phyloP scores from a whole-genome alignment of 2,888 invertebrate species.

The Drosophila affinis region DNA sequence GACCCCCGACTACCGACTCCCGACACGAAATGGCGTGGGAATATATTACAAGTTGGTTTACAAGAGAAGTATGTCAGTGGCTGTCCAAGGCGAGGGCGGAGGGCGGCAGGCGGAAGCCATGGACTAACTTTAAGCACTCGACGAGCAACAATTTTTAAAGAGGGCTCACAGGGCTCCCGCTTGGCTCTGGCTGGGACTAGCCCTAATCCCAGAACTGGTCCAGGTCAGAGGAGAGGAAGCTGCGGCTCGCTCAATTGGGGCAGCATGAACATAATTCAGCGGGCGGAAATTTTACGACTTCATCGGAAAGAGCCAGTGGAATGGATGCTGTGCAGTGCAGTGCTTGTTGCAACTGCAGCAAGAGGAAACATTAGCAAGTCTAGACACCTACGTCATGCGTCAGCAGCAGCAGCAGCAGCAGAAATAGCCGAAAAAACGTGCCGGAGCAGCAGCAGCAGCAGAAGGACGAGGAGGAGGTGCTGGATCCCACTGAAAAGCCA shows the following conservation, averaged over 20 bases:
- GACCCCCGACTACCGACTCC: slow-evolving; percentile 10
- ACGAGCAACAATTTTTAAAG: slow-evolving; percentile 27
- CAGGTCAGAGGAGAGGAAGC: slow-evolving; percentile 5
- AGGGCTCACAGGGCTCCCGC: slow-evolving; percentile 41
- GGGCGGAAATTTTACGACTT: slow-evolving; percentile 63
- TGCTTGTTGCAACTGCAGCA: slow-evolving; percentile 48
- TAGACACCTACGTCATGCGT: slow-evolving; percentile 82
- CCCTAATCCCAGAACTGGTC: slow-evolving; percentile 23
- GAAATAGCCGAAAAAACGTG: slow-evolving; percentile 57
- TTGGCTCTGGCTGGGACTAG: neutral
- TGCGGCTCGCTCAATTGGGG: slow-evolving; percentile 51
- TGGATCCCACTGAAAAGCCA: slow-evolving; percentile 31
- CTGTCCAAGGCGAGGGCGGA: slow-evolving; percentile 33
- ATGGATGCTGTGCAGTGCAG: slow-evolving; percentile 12
- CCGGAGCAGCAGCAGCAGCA: slow-evolving; percentile 50
- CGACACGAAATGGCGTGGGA: slow-evolving; percentile 65
- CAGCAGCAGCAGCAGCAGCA: slow-evolving; percentile 50
- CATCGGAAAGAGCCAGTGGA: slow-evolving; percentile 54
- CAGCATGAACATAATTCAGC: slow-evolving; percentile 67
- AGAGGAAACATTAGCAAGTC: slow-evolving; percentile 81
- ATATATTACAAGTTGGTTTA: slow-evolving; percentile 77
- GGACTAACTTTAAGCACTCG: slow-evolving; percentile 54
- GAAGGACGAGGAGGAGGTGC: slow-evolving; percentile 39
- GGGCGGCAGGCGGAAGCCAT: slow-evolving; percentile 10
- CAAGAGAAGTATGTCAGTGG: slow-evolving; percentile 73